A percentile compares a stretch with the other conserved stretches of the same genome.
Evolutionary conservation across 2,797 vertebrate genomes (phyloP).

Genomic region (Tokudaia muenninki): DNA sequence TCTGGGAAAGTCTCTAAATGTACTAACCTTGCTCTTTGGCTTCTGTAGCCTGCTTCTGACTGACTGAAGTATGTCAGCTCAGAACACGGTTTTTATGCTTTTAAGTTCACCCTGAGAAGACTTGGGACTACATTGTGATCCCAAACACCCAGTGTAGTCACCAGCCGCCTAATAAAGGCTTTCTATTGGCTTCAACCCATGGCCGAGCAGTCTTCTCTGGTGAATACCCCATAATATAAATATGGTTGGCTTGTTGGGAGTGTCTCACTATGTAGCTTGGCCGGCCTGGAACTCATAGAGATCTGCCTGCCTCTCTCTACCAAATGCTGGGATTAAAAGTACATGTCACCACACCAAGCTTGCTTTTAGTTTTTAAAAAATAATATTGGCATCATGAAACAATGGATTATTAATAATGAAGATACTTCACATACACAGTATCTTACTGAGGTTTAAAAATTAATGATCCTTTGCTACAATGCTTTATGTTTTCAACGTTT

Average conservation of each 20-base stretch:
- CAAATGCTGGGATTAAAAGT: background rate
- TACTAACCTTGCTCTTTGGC: background rate
- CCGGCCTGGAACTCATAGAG: background rate
- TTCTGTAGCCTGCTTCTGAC: background rate
- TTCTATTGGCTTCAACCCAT: background rate
- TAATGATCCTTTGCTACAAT: slow-evolving; percentile 80
- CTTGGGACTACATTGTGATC: background rate
- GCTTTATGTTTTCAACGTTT: slow-evolving; percentile 78
- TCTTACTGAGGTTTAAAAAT: slow-evolving; percentile 86
- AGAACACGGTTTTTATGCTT: background rate
- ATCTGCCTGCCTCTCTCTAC: background rate
- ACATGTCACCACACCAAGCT: background rate
- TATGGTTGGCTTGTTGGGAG: background rate
- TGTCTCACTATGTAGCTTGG: background rate
- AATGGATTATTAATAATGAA: slow-evolving; percentile 86
- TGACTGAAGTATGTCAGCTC: background rate
- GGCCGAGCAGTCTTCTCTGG: background rate
- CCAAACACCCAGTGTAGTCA: background rate
- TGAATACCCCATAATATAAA: background rate
- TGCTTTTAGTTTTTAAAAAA: slow-evolving; percentile 81
- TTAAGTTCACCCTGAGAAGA: background rate
- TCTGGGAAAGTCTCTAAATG: background rate
- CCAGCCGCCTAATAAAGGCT: background rate
- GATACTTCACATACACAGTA: slow-evolving; percentile 86
- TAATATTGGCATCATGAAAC: slow-evolving; percentile 64